Base-by-base conservation (phyloP, 2,113 vertebrate genomes). In the Petroica traversi region DNA sequence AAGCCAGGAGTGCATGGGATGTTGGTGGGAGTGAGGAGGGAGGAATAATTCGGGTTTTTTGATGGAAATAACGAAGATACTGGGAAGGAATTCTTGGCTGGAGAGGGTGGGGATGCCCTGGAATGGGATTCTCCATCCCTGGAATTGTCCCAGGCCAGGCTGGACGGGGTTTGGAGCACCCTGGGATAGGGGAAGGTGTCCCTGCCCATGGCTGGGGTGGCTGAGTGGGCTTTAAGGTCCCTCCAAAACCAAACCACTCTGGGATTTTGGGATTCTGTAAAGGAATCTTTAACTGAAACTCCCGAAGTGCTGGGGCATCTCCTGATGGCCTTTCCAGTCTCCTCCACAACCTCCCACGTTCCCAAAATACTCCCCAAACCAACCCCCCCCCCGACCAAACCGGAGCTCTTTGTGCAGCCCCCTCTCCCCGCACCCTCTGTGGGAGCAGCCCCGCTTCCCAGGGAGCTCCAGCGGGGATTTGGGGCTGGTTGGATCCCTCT, bases 381-480 rank as follows among this genome's bases (percentile, higher is more conserved):
- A n/a, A 4, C 11, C 14, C 5, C 7, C 5, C 9, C 5, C 43
- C 19, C 26, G 1, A 6, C 16, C 10, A 12, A 15, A 33, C 62
- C 46, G 0, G 46, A 11, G 54, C 31, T 31, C 22, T 58, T 33
- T 13, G 41, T 24, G 51, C 61, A 15, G 46, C 23, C 26, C 40
- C 40, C 2, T 55, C 11, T n/a, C 84, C 52, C 62, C 6, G 6
- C 62, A 16, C 40, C 34, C 68, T 11, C 57, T 3, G 1, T 0
- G 11, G 92, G 34, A 59, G 18, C 84, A 5, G 15, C 61, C 13
- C n/a, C 86, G 5, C 36, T 77, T 40, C 33, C 75, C 72, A 7
- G 4, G 1, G 33, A 12, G 1, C 72, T 54, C 48, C 4, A 1
- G 17, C 1, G 0, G 20, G 25, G 51, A 28, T 54, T 34, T 5